Evolutionary conservation across 37 sponge, comb jelly and placozoan species (phyloP).

Genomic region (Agelas oroides): DNA sequence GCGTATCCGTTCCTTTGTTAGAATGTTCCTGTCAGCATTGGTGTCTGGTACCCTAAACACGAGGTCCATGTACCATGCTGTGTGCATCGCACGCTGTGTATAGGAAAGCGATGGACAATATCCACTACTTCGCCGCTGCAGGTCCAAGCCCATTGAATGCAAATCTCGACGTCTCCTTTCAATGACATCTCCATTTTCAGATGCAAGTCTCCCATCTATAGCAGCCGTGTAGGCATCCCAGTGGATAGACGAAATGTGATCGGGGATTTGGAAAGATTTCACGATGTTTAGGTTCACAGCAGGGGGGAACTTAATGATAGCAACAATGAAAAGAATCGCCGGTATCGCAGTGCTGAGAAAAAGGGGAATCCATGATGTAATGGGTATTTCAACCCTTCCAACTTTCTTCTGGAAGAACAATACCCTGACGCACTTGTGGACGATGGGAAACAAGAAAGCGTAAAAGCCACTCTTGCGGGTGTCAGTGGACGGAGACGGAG

Average conservation of each 20-base stretch:
- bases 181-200: not conserved
- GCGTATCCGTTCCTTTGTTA: slow-evolving; percentile 37
- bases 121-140: not conserved
- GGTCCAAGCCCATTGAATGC: no score
- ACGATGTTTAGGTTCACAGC: slow-evolving; percentile 38
- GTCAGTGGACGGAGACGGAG: not conserved
- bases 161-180: not conserved
- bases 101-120: not conserved
- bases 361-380: not conserved
- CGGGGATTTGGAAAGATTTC: slow-evolving; percentile 58
- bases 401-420: slow-evolving; percentile 10
- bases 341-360: not conserved
- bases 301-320: slow-evolving; percentile 18
- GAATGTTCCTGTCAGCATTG: slow-evolving; percentile 42
- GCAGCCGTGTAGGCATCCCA: slow-evolving; percentile 69
- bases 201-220: not conserved
- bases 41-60: slow-evolving; percentile 46
- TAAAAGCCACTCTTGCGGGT: not conserved
- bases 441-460: not conserved
- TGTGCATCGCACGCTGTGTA: not conserved
- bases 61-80: slow-evolving; percentile 54
- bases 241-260: slow-evolving; percentile 44
- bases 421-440: not conserved
- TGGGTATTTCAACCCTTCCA: not conserved
- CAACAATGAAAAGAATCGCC: not conserved